Percentiles rank a stretch among this genome's conserved stretches.
phyloP scores from a whole-genome alignment of 1,140 invertebrate species.

The Lucilia cuprina region DNA sequence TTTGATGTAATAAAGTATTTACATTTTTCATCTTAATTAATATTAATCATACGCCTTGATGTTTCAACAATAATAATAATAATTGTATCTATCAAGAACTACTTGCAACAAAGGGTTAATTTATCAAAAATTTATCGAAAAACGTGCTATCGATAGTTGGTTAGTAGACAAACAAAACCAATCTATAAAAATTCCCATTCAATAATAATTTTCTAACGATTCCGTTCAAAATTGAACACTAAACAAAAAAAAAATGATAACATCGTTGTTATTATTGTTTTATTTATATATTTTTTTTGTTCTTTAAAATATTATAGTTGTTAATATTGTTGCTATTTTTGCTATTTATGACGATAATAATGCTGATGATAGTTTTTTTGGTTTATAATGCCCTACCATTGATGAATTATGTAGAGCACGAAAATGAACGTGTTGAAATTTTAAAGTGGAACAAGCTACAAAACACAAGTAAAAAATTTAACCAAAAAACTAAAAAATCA shows the following conservation, averaged over 20 bases:
- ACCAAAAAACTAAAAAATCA: constrained; percentile 25
- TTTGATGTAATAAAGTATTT: too few species aligned
- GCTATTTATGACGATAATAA: constrained; percentile 15
- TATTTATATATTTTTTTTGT: not conserved
- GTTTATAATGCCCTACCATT: constrained; percentile 33
- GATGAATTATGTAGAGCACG: constrained; percentile 63
- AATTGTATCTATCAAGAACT: too few species aligned
- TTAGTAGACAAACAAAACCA: not conserved
- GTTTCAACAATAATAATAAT: too few species aligned
- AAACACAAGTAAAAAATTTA: not conserved
- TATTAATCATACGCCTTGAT: too few species aligned
- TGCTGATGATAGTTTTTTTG: constrained; percentile 15
- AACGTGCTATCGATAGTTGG: not conserved
- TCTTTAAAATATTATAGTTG: not conserved
- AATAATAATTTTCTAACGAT: constrained; percentile 4
- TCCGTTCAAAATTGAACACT: not conserved
- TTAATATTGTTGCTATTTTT: not conserved
- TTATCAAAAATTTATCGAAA: not conserved
- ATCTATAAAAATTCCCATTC: not conserved
- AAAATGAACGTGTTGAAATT: constrained; percentile 48
- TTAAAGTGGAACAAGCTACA: constrained; percentile 38
- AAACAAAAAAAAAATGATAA: not conserved
- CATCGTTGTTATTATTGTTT: not conserved
- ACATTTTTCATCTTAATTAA: too few species aligned
- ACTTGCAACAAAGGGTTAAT: not conserved